Base-by-base conservation (phyloP, 2,113 vertebrate species). In the Paralichthys olivaceus region DNA sequence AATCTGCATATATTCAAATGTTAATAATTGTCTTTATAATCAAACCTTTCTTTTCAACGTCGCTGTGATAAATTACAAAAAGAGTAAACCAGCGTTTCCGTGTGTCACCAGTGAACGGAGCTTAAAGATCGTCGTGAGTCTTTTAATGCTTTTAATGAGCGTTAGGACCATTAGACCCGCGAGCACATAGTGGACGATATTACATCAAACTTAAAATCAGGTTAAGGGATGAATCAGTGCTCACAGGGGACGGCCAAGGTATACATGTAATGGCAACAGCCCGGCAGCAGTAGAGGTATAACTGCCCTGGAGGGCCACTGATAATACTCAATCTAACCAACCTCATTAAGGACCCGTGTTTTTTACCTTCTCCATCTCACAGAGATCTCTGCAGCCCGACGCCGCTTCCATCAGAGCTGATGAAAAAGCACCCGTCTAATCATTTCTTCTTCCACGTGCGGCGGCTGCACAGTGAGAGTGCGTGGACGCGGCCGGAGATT, bases 261-360 rank as follows among this genome's bases (percentile, higher is more conserved):
- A 20, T 65, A 43, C 63, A 47, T 71, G 65, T 63, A 49, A 69
- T 69, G 59, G 71, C 51, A 51, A 25, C 26, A 2, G 76, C 32
- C 60, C 66, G 32, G 62, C 68, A 72, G 69, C 61, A 51, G 55
- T 47, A 78, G 84, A 92, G 86, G 88, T 81, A 86, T 89, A 72
- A 80, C 77, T 43, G 81, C 87, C 86, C 87, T 88, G 75, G 61
- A 85, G 87, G 83, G 69, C 34, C 72, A 28, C 77, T 79, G 89
- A 83, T 86, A 86, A 86, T 83, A 80, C 82, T 90, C 89, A 80
- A 83, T 92, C 91, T 87, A 82, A 78, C 70, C 80, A 74, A 89
- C 83, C 92, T 93, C 92, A 91, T 93, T 92, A 94, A 68, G 53
- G 79, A 63, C 70, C 55, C 75, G 29, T 88, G 85, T 89, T 91